Base-by-base conservation (phyloP, 2,113 vertebrate genomes). In the Amphiprion percula region DNA sequence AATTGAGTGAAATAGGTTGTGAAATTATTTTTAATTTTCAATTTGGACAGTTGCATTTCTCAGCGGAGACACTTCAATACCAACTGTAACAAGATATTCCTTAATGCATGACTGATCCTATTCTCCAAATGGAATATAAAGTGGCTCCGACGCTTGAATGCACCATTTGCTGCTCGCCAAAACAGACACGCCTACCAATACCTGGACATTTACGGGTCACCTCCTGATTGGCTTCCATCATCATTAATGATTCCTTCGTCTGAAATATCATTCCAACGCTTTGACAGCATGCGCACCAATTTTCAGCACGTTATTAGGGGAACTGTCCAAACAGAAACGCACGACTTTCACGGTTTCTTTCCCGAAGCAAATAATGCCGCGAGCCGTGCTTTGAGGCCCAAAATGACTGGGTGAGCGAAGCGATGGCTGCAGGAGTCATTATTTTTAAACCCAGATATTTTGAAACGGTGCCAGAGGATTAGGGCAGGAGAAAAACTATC, bases 71-170 rank as follows among this genome's bases (percentile, higher is more conserved):
- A 91, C 70, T 89, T 89, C 81, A 86, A 55, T 74, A 83, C 79
- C 68, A 89, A 85, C 62, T 88, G 73, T 76, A 87, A 90, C 73
- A 83, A 90, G 85, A 86, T 88, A 82, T 90, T 84, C 71, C 87
- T 90, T 90, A 86, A 92, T 92, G 91, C 88, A 88, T 87, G 90
- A 93, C 72, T 86, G 83, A 44, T 74, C 74, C 71, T 73, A 28
- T 89, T 90, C 90, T 86, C 76, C 78, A 93, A 93, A 94, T 94
- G 90, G 93, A 95, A 94, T 93, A 91, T 90, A 93, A 93, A 94
- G 87, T 90, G 88, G 82, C 82, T 85, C 21, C 56, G 80, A 78
- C 75, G 77, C 79, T 85, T 79, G 88, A 92, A 81, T 73, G 89
- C 86, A 74, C 84, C 84, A 81, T 87, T 88, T 90, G 69, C 85